Evolutionary conservation across 2,113 vertebrate genomes (phyloP).

Genomic region (Malaclemys terrapin): DNA sequence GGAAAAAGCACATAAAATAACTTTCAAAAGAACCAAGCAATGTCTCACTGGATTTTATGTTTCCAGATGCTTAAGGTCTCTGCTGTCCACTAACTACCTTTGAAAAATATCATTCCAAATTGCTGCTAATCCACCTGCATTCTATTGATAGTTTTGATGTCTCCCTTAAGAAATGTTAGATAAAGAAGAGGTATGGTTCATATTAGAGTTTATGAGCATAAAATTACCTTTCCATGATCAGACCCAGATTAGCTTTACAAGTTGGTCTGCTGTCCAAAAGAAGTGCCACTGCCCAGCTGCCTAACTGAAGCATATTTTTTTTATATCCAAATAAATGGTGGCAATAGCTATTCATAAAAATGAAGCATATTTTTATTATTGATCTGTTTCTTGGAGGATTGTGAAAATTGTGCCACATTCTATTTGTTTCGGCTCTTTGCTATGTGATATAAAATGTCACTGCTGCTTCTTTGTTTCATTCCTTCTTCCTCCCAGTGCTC

Average conservation of each 20-base stretch:
- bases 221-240: slow-evolving; percentile 1
- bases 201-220: not conserved
- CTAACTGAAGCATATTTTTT: slow-evolving; percentile 4
- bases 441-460: not conserved
- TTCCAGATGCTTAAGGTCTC: not conserved
- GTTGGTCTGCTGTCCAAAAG: not conserved
- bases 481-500: not conserved
- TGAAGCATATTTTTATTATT: slow-evolving; percentile 45
- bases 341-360: slow-evolving; percentile 30
- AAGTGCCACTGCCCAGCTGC: not conserved
- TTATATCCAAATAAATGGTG: slow-evolving; percentile 43
- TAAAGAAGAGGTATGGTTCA: not conserved
- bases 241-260: not conserved
- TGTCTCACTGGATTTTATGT: not conserved
- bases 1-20: not conserved
- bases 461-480: not conserved
- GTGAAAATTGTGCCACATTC: not conserved
- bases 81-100: not conserved
- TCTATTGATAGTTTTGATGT: not conserved
- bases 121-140: not conserved
- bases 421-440: slow-evolving; percentile 26
- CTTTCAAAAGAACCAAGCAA: not conserved
- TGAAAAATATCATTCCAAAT: not conserved
- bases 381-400: slow-evolving; percentile 24
- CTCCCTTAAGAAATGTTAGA: not conserved